Conservation (phyloP, 2,797 vertebrate species). For the Pachyuromys duprasi region DNA sequence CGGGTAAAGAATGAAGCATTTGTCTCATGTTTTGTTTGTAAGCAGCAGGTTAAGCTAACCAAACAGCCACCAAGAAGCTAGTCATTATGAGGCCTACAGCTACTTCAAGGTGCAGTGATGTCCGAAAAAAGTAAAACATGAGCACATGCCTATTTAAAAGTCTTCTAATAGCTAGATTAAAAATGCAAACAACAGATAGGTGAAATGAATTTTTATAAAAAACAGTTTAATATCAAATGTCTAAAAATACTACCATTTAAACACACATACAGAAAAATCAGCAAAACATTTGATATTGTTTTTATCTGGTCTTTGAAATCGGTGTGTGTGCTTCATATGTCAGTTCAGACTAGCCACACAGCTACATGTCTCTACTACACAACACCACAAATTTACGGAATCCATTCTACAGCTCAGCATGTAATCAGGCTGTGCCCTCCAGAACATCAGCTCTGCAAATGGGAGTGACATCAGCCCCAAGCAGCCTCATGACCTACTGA, state of each 20-base stretch:
- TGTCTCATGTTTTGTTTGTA: neutral
- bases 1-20: neutral
- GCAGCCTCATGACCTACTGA: neutral
- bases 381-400: neutral
- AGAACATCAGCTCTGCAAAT: neutral
- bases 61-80: neutral
- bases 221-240: neutral
- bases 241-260: neutral
- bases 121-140: slow-evolving; percentile 20
- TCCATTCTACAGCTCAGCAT: neutral
- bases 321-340: neutral
- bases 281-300: slow-evolving; percentile 14
- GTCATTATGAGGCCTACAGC: neutral
- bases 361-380: neutral
- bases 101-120: neutral
- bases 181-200: slow-evolving; percentile 24
- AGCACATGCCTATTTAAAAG: neutral
- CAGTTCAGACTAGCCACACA: neutral
- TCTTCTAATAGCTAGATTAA: slow-evolving; percentile 24
- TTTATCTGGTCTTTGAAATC: slow-evolving; percentile 1
- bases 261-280: neutral
- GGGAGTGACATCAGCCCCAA: neutral
- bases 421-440: neutral
- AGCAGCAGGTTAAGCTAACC: neutral
- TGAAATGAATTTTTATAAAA: slow-evolving; percentile 17